A percentile compares a stretch with the other conserved stretches of the same genome.
Conservation (phyloP, 2,113 vertebrate genomes). For the Rhizomys pruinosus region DNA sequence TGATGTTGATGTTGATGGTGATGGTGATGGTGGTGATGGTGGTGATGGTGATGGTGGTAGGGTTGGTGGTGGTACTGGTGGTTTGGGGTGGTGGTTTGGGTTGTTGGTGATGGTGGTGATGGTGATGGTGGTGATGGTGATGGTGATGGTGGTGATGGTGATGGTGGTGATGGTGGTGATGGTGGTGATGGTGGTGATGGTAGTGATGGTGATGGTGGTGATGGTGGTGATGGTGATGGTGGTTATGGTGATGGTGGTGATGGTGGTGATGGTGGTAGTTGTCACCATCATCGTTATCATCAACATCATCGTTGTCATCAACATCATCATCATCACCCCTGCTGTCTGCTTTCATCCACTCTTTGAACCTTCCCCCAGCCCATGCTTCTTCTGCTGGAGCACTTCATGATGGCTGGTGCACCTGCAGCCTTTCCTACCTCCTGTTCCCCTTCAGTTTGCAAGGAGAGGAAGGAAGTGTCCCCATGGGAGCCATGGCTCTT, state of each 20-base stretch:
- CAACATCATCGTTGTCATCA: fast-evolving
- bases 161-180: too few relatives aligned
- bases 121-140: background rate
- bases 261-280: too few relatives aligned
- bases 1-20: background rate
- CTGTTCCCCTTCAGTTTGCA: background rate
- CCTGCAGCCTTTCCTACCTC: background rate
- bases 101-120: too few relatives aligned
- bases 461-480: background rate
- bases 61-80: background rate
- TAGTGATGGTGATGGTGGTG: background rate
- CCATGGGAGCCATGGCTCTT: background rate
- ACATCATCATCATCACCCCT: background rate
- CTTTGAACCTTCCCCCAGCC: background rate
- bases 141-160: too few relatives aligned
- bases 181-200: background rate
- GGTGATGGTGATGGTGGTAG: fast-evolving
- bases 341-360: background rate
- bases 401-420: background rate
- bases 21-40: background rate
- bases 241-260: too few relatives aligned
- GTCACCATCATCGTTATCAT: background rate
- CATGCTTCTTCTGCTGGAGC: background rate
- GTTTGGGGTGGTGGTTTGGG: background rate
- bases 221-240: too few relatives aligned